Base-by-base conservation (phyloP, 2,888 invertebrate genomes). In the Scrobipalpa atriplicella region DNA sequence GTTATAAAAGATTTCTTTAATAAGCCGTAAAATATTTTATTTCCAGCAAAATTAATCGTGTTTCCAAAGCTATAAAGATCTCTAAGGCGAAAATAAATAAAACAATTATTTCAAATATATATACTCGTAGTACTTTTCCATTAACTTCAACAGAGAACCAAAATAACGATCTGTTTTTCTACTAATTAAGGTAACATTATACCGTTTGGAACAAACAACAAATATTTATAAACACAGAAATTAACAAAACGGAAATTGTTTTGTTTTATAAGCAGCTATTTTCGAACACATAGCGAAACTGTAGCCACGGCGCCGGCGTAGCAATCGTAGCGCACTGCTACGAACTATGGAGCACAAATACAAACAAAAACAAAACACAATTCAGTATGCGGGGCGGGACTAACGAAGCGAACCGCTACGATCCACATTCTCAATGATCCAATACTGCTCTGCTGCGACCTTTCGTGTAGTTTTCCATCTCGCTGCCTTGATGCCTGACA, bases 401-500 rank as follows among this genome's bases (percentile, higher is more conserved):
- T 21, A 54, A 54, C 54, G 29, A 58, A 36, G 58, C 36, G 36
- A n/a, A 29, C 2, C 29, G 29, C n/a, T 58, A 2, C 29, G 39
- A 41, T 39, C 62, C 41, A 16, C 62, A 18, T 62, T 56, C 29
- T 21, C 21, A 6, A 21, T 21, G 70, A 70, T 71, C 69, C 64
- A 62, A 62, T 58, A 56, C 54, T 43, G 64, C n/a, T n/a, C n/a
- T n/a, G n/a, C n/a, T 64, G 16, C 39, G 43, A 70, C 70, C 66
- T 68, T 67, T 64, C 56, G 60, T 67, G 66, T 69, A 66, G 70
- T 71, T 72, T 70, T 72, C 74, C 72, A 65, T 68, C 65, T 65
- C 68, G 69, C 58, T 65, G 72, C 65, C 68, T 69, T 65, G 71
- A 70, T 67, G 67, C 64, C 66, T 68, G 66, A 18, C 19, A 18